These are phyloP conservation scores for Arnoldichthys spilopterus DNA, from an alignment of 2,797 vertebrate genomes.

Conservation along the genomic window DNA sequence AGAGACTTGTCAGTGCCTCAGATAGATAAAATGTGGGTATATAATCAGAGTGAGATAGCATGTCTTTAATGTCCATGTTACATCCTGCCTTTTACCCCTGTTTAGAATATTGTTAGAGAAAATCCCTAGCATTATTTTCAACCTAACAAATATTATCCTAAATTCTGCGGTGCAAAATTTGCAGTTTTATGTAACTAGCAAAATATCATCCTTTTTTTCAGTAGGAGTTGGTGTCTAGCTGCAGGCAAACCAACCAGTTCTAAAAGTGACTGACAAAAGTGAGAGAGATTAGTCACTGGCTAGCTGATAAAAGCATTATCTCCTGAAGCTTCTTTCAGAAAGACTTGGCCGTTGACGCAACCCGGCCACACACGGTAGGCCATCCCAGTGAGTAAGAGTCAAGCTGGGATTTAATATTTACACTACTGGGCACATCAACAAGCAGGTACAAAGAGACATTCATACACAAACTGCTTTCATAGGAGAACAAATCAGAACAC, in stretches of 20 bases:
- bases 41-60: no score
- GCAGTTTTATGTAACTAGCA: no score
- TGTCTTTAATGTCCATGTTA: no score
- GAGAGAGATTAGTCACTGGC: conserved; percentile 5
- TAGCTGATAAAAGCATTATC: conserved; percentile 19
- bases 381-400: not conserved
- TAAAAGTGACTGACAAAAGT: conserved; percentile 41
- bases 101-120: no score
- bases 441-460: not conserved
- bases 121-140: no score
- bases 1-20: no score
- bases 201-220: no score
- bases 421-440: not conserved
- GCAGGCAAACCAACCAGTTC: conserved; percentile 6
- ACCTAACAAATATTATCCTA: no score
- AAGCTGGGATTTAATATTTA: not conserved
- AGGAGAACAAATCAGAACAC: conserved; percentile 9
- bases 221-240: not conserved
- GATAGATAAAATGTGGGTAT: no score
- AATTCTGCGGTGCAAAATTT: no score
- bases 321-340: conserved; percentile 27
- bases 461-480: not conserved
- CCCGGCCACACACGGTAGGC: conserved; percentile 13
- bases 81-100: no score
- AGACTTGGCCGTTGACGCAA: conserved; percentile 22